A percentile compares a stretch with the other conserved stretches of the same genome.
phyloP scores from a whole-genome alignment of 2,888 invertebrate species.

The Cerceris rybyensis region DNA sequence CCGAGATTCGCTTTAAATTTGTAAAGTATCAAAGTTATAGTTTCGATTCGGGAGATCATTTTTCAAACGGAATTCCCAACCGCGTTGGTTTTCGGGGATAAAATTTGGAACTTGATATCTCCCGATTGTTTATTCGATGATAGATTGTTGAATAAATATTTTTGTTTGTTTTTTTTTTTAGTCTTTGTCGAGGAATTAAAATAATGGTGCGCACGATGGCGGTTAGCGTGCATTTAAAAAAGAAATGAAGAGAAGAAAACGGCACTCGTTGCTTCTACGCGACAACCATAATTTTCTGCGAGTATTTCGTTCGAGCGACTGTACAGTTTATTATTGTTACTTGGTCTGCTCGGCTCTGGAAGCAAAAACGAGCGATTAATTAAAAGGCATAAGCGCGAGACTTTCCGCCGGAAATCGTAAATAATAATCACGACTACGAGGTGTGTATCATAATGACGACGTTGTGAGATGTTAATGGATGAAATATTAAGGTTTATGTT shows the following conservation, averaged over 20 bases:
- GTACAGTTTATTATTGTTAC: neutral
- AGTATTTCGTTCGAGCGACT: slow-evolving; percentile 15
- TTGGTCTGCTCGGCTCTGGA: slow-evolving; percentile 7
- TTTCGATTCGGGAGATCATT: neutral
- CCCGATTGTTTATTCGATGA: too few species aligned
- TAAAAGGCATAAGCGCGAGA: slow-evolving; percentile 25
- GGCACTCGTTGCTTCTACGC: slow-evolving; percentile 5
- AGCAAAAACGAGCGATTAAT: slow-evolving; percentile 14
- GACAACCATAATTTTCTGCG: neutral
- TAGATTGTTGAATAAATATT: too few species aligned
- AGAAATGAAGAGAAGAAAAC: neutral
- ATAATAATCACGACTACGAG: slow-evolving; percentile 54
- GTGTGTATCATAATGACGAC: slow-evolving; percentile 60
- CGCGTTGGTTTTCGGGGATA: too few species aligned
- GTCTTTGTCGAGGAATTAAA: too few species aligned
- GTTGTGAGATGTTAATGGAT: slow-evolving; percentile 73
- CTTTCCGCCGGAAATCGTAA: slow-evolving; percentile 44
- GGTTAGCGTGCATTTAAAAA: too few species aligned
- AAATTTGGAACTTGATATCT: too few species aligned
- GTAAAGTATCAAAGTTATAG: neutral
- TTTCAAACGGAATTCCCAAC: too few species aligned
- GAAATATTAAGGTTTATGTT: slow-evolving; percentile 77
- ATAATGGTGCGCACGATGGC: too few species aligned
- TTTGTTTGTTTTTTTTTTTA: too few species aligned
- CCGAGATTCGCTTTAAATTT: neutral